phyloP scores from a whole-genome alignment of 2,113 vertebrate species.

The Rhineura floridana region DNA sequence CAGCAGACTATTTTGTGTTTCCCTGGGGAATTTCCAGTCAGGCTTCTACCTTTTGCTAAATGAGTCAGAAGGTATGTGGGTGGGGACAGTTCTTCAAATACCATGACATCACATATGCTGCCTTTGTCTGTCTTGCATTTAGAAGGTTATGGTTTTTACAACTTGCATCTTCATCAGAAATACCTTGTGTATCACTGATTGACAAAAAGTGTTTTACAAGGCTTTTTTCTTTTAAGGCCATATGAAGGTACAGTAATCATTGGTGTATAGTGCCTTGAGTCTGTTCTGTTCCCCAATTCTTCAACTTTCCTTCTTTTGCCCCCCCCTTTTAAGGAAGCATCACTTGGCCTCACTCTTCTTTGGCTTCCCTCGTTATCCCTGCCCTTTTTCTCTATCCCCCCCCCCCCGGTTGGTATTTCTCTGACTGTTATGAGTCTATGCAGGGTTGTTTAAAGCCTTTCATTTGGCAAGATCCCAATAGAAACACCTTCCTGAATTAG shows the following conservation, averaged over 20 bases:
- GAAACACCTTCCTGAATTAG: no score
- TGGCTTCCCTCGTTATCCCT: no score
- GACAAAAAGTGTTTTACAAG: neutral
- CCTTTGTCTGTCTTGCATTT: conserved; percentile 38
- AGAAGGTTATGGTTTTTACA: conserved; percentile 34
- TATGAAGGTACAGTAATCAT: neutral
- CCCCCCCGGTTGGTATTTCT: no score
- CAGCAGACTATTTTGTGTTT: conserved; percentile 62
- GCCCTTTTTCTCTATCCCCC: no score
- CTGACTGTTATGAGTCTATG: no score
- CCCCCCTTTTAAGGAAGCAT: no score
- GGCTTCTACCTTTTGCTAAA: conserved; percentile 22
- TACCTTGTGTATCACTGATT: neutral
- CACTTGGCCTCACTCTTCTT: no score
- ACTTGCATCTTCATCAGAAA: conserved; percentile 14
- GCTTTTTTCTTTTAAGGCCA: neutral
- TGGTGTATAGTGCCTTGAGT: neutral
- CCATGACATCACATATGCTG: conserved; percentile 60
- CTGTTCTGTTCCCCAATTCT: neutral
- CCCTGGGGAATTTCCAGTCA: conserved; percentile 79
- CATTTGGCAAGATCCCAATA: no score
- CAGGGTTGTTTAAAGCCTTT: no score
- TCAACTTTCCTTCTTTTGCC: no score
- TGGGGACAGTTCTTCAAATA: conserved; percentile 77
- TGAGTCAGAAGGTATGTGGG: conserved; percentile 74